phyloP scores from a whole-genome alignment of 1,140 invertebrate species.

The Lucilia sericata region DNA sequence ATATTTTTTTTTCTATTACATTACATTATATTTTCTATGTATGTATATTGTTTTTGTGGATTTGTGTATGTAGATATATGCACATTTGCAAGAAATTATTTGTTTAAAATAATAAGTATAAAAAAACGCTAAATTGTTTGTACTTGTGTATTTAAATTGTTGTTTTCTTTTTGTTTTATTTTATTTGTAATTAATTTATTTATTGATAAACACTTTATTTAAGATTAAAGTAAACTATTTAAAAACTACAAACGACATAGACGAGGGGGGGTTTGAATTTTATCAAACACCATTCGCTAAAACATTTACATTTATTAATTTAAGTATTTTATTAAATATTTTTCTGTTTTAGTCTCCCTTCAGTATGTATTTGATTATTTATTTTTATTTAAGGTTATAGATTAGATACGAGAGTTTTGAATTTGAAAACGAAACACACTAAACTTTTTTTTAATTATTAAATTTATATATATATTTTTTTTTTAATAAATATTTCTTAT shows the following conservation, averaged over 20 bases:
- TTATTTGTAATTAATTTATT: too few species aligned
- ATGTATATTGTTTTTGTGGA: neutral
- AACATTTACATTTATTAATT: neutral
- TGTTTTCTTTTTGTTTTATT: neutral
- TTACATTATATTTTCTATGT: neutral
- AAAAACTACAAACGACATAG: too few species aligned
- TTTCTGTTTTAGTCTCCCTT: neutral
- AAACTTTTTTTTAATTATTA: slow-evolving; percentile 2
- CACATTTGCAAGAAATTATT: too few species aligned
- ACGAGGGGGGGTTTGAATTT: neutral
- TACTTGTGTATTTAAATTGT: too few species aligned
- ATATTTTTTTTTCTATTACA: neutral
- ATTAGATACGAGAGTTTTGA: slow-evolving; percentile 14
- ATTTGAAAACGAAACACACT: neutral
- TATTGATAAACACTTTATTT: too few species aligned
- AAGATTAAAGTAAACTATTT: too few species aligned
- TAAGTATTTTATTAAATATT: neutral
- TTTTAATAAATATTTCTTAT: neutral
- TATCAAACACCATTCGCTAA: too few species aligned
- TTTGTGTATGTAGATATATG: too few species aligned
- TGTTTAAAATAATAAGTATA: too few species aligned
- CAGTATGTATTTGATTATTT: neutral
- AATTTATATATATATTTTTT: neutral
- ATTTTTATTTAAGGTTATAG: neutral
- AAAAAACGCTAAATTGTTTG: too few species aligned